Evolutionary conservation across 2,888 invertebrate species (phyloP).

Genomic region (Conomelus anceps): DNA sequence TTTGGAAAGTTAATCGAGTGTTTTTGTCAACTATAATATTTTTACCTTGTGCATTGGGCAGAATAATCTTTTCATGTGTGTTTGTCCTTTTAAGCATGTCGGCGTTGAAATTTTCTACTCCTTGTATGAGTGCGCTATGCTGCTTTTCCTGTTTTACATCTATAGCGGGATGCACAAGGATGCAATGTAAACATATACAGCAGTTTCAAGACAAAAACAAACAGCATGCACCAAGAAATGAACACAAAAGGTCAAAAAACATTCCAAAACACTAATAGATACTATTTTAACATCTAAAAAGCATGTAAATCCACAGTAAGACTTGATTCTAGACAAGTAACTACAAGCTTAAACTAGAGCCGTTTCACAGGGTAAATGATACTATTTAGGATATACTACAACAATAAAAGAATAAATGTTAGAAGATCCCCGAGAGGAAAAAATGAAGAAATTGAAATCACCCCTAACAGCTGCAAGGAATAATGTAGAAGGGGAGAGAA

Average conservation of each 20-base stretch:
- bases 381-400: no score
- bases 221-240: not conserved
- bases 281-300: not conserved
- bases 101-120: constrained; percentile 69
- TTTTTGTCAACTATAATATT: not conserved
- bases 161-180: constrained; percentile 17
- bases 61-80: constrained; percentile 73
- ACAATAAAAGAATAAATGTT: no score
- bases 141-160: constrained; percentile 51
- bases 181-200: not conserved
- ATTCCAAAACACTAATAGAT: constrained; percentile 18
- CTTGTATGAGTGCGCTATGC: constrained; percentile 68
- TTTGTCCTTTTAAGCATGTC: constrained; percentile 68
- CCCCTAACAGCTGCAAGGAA: no score
- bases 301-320: not conserved
- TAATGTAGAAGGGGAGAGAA: no score
- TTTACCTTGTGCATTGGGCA: constrained; percentile 79
- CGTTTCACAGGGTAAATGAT: no score
- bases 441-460: no score
- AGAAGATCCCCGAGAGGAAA: no score
- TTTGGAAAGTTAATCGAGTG: not conserved
- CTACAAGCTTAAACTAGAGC: no score
- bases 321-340: no score
- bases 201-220: not conserved
- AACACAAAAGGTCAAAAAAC: constrained; percentile 24